Evolutionary conservation across 2,797 vertebrate species (phyloP).

Genomic region (Percopsis omiscomaycus): DNA sequence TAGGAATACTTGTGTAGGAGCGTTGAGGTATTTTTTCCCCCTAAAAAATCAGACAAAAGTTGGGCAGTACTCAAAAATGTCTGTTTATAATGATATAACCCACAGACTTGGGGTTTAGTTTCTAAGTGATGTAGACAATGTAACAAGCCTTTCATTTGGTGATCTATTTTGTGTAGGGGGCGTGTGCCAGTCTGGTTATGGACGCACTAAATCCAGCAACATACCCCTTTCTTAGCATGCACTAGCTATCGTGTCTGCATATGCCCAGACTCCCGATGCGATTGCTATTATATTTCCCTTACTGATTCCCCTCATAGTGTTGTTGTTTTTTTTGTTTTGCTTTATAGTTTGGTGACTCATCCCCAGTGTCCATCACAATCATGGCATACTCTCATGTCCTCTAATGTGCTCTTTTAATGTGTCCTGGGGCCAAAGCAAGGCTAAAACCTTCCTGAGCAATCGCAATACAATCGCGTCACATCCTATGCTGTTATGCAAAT

Average conservation of each 20-base stretch:
- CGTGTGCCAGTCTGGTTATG: too few relatives aligned
- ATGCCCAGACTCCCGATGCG: conserved; percentile 47
- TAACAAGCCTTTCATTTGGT: too few relatives aligned
- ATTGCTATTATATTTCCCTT: conserved; percentile 45
- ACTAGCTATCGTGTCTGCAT: conserved; percentile 63
- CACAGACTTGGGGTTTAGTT: too few relatives aligned
- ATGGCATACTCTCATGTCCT: conserved; percentile 2
- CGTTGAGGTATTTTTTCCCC: conserved; percentile 20
- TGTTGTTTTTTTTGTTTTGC: conserved; percentile 50
- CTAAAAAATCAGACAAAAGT: conserved; percentile 9
- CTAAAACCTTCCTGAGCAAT: conserved; percentile 21
- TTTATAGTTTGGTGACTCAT: conserved; percentile 42
- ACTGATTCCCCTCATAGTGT: conserved; percentile 30
- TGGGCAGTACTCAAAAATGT: not conserved
- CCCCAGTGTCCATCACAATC: conserved; percentile 1
- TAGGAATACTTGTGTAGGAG: conserved; percentile 33
- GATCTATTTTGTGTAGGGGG: too few relatives aligned
- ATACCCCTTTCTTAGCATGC: conserved; percentile 27
- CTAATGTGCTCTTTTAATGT: conserved; percentile 30
- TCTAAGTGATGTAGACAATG: too few relatives aligned
- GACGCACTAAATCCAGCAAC: too few relatives aligned
- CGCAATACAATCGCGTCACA: conserved; percentile 30
- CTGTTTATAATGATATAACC: too few relatives aligned
- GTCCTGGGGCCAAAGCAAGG: conserved; percentile 12
- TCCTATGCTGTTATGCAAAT: conserved; percentile 27